These are phyloP conservation scores for Clarias pachynema DNA, from an alignment of 2,797 vertebrate species.

Conservation along the genomic window DNA sequence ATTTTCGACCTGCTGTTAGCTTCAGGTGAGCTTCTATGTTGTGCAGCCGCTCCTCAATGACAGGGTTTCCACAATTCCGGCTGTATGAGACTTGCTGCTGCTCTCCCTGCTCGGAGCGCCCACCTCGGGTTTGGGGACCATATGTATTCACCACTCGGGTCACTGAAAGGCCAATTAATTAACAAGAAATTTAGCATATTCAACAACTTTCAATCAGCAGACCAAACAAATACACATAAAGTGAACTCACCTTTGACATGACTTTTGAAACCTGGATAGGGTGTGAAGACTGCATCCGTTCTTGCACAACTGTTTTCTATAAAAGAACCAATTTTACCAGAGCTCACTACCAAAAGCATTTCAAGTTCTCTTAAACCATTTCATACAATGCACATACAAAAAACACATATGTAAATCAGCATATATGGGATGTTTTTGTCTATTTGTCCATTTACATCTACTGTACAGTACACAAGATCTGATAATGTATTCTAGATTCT, in stretches of 20 bases:
- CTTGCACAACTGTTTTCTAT: conserved; percentile 98
- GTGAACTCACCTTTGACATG: conserved; percentile 88
- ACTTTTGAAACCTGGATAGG: conserved; percentile 97
- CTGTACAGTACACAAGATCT: not conserved
- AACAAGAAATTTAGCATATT: conserved; percentile 7
- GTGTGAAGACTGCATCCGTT: conserved; percentile 96
- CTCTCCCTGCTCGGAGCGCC: conserved; percentile 65
- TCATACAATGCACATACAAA: not conserved
- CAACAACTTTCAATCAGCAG: not conserved
- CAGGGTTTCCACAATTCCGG: conserved; percentile 87
- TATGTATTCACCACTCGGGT: conserved; percentile 95
- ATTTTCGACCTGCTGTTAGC: conserved; percentile 81
- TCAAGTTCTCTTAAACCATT: not conserved
- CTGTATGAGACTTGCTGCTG: conserved; percentile 67
- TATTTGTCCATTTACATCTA: not conserved
- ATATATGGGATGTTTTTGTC: not conserved
- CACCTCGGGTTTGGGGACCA: conserved; percentile 84
- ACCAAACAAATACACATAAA: not conserved
- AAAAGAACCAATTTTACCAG: not conserved
- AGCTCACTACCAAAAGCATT: not conserved
- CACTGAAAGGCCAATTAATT: conserved; percentile 72
- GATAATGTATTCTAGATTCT: not conserved
- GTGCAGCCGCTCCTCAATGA: conserved; percentile 89
- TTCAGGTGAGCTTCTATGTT: conserved; percentile 93
- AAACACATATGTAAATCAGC: not conserved